These are phyloP conservation scores for Pseudoips prasinana DNA, from an alignment of 2,888 invertebrate genomes.

Conservation along the genomic window DNA sequence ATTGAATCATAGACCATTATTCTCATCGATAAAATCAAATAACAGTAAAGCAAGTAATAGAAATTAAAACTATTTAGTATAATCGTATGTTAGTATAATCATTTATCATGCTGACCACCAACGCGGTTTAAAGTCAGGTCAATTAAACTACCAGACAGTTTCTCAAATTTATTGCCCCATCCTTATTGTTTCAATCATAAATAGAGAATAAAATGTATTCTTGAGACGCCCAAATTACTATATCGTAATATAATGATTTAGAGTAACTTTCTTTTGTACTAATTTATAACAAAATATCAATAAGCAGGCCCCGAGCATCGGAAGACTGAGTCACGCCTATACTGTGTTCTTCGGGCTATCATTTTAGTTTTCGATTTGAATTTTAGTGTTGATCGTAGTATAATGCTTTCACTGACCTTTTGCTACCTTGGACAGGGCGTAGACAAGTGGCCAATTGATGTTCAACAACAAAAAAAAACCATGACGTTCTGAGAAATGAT, in stretches of 20 bases:
- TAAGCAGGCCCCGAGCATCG: constrained; percentile 64
- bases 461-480: too few relatives aligned
- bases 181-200: constrained; percentile 77
- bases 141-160: constrained; percentile 56
- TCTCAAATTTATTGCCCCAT: constrained; percentile 61
- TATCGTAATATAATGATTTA: constrained; percentile 58
- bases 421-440: too few relatives aligned
- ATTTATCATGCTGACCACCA: constrained; percentile 68
- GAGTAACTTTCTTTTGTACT: constrained; percentile 65
- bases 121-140: constrained; percentile 51
- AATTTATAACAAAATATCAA: constrained; percentile 70
- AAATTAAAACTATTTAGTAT: constrained; percentile 34
- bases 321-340: constrained; percentile 59
- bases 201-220: constrained; percentile 66
- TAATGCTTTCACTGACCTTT: constrained; percentile 31
- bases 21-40: constrained; percentile 6
- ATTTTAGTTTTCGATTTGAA: constrained; percentile 56
- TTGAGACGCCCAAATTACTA: constrained; percentile 74
- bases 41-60: constrained; percentile 17
- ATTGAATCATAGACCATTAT: too few relatives aligned
- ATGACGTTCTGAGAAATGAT: too few relatives aligned
- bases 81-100: constrained; percentile 43
- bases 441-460: too few relatives aligned
- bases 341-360: constrained; percentile 54
- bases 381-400: constrained; percentile 27